Conservation (phyloP, 1,140 invertebrate genomes). For the Meloidogyne chitwoodi region DNA sequence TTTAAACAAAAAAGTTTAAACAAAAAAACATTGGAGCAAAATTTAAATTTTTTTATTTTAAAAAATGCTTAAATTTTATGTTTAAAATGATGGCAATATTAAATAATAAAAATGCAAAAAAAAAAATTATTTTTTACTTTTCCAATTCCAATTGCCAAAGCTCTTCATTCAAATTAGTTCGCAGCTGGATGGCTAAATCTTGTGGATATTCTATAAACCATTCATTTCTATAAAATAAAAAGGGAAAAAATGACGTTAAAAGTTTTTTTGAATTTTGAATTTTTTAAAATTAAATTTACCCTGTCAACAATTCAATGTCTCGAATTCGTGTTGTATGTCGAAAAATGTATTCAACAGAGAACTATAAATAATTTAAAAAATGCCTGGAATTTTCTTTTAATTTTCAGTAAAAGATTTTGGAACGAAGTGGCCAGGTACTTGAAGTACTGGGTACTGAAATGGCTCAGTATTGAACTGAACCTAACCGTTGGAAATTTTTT, state of each 20-base stretch:
- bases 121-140: background rate
- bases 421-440: no score
- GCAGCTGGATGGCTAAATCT: slow-evolving; percentile 29
- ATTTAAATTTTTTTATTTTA: no score
- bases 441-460: no score
- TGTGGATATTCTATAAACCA: slow-evolving; percentile 36
- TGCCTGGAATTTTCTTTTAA: no score
- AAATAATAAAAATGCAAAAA: no score
- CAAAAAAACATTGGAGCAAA: no score
- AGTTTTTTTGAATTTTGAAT: no score
- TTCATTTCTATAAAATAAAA: slow-evolving; percentile 23
- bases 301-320: slow-evolving; percentile 43
- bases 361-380: slow-evolving; percentile 16
- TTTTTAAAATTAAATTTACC: background rate
- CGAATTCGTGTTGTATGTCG: slow-evolving; percentile 37
- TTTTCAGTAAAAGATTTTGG: no score
- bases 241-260: background rate
- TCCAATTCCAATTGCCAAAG: slow-evolving; percentile 40
- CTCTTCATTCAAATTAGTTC: slow-evolving; percentile 42
- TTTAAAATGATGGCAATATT: no score
- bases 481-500: no score
- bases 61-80: no score
- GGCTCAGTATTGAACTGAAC: no score
- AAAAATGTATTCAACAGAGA: slow-evolving; percentile 34
- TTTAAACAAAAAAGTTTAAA: background rate